Conservation (phyloP, 2,113 vertebrate genomes). For the Donacobius atricapilla region DNA sequence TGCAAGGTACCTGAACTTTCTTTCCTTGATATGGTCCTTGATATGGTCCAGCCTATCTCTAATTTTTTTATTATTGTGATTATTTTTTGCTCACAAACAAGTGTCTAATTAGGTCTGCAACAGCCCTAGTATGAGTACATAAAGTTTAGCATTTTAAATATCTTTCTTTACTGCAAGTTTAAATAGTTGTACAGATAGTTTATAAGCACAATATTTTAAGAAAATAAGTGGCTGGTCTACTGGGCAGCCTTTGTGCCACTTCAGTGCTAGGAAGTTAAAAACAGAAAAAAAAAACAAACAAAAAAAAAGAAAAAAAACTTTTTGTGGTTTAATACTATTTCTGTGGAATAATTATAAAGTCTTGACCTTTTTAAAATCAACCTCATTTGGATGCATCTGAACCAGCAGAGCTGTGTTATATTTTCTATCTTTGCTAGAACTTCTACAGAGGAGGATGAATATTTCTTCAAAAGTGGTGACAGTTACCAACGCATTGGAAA, state of each 20-base stretch:
- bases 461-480: conserved; percentile 86
- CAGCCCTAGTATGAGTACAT: conserved; percentile 75
- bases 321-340: conserved; percentile 81
- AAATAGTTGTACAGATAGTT: conserved; percentile 87
- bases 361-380: conserved; percentile 84
- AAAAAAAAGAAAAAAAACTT: conserved; percentile 29
- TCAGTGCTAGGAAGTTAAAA: conserved; percentile 77
- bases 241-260: conserved; percentile 79
- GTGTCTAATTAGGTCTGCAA: conserved; percentile 78
- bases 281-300: not conserved
- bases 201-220: conserved; percentile 90
- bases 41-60: conserved; percentile 79
- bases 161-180: conserved; percentile 84
- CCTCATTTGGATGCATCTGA: conserved; percentile 81
- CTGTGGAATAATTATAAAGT: conserved; percentile 84
- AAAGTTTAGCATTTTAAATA: conserved; percentile 78
- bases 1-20: conserved; percentile 58
- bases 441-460: conserved; percentile 81
- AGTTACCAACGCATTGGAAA: conserved; percentile 77
- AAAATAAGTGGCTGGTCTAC: conserved; percentile 80
- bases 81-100: conserved; percentile 70
- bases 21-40: conserved; percentile 66
- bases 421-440: conserved; percentile 98
- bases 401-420: conserved; percentile 94
- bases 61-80: conserved; percentile 72